Evolutionary conservation across 1,140 invertebrate genomes (phyloP).

Genomic region (Phthorimaea operculella): DNA sequence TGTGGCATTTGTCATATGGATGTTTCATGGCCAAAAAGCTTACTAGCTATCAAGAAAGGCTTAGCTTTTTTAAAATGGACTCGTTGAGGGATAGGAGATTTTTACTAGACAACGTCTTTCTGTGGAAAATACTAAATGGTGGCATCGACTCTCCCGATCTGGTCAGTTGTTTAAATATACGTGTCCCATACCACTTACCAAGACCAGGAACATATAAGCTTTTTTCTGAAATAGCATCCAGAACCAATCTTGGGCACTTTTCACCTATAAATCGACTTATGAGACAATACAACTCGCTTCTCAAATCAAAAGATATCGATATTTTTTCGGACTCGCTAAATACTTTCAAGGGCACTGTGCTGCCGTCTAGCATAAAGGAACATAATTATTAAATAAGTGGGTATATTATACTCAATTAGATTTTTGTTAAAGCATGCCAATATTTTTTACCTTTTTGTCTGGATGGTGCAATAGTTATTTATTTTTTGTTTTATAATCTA

Average conservation of each 20-base stretch:
- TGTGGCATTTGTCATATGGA: slow-evolving; percentile 11
- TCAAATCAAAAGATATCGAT: no score
- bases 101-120: slow-evolving; percentile 6
- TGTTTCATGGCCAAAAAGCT: slow-evolving; percentile 6
- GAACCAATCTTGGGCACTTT: neutral
- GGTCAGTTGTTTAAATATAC: neutral
- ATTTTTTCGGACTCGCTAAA: no score
- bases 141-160: neutral
- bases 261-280: neutral
- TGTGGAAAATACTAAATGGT: slow-evolving; percentile 6
- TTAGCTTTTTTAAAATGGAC: slow-evolving; percentile 7
- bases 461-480: no score
- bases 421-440: no score
- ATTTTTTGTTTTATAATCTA: no score
- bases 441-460: no score
- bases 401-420: no score
- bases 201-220: neutral
- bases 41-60: slow-evolving; percentile 1
- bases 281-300: neutral
- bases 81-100: slow-evolving; percentile 3
- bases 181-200: neutral
- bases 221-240: neutral
- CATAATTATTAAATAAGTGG: no score
- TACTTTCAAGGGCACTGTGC: no score
- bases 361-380: no score